Base-by-base conservation (phyloP, 1,140 invertebrate species). In the Thereuonema tuberculata region DNA sequence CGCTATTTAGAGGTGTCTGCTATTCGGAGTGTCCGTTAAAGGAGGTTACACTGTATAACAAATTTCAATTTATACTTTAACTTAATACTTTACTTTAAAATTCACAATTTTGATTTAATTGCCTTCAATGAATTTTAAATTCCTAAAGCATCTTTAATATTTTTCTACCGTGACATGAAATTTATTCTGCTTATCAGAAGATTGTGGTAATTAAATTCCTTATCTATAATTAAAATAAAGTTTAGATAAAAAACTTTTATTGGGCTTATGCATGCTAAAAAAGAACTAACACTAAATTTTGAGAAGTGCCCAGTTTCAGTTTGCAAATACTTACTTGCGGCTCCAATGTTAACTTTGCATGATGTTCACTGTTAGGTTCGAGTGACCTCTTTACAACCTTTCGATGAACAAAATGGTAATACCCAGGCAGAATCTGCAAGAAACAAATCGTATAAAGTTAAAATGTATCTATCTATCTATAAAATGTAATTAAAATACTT, bases 391-490 rank as follows among this genome's bases (percentile, higher is more conserved):
- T 93, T 64, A 82, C 80, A 27, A 93, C 78, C 58, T 81, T 80
- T 56, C 83, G 80, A 70, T 91, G 87, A 62, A 85, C 84, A 68
- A 92, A 82, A 48, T 93, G 74, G 69, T 87, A 93, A 75, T 85
- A 90, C 63, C 83, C 80, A 67, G 87, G 82, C 60, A 93, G 73
- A 71, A 93, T 90, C 89, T 92, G 81, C 50, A 84, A 81, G 66
- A 71, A 70, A 68, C 70, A 67, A 65, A 67, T 5, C 64, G 31
- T 56, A 55, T 55, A 55, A 5, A 12, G 9, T 50, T 5, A 50
- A 12, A 50, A 50, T n/a, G n/a, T n/a, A n/a, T n/a, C n/a, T n/a
- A n/a, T n/a, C n/a, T n/a, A n/a, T n/a, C n/a, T n/a, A n/a, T n/a
- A n/a, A n/a, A n/a, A n/a, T n/a, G n/a, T n/a, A n/a, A n/a, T n/a